These are phyloP conservation scores for Cotesia typhae DNA, from an alignment of 1,140 invertebrate genomes.

Conservation along the genomic window DNA sequence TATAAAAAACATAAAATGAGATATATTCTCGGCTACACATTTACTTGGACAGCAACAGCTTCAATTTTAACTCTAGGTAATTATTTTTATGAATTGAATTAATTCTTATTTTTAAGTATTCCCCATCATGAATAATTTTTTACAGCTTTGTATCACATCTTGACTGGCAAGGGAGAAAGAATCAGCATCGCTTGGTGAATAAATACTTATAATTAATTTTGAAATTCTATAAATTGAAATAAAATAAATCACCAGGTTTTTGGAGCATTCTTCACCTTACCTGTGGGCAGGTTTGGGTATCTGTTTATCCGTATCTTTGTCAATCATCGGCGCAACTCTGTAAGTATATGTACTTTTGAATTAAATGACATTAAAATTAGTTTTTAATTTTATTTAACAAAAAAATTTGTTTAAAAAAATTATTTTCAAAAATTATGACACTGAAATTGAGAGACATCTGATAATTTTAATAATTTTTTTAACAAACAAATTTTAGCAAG, in stretches of 20 bases:
- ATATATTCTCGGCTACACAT: constrained; percentile 73
- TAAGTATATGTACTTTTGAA: constrained; percentile 61
- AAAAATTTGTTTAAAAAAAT: no score
- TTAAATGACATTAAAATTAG: no score
- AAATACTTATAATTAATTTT: constrained; percentile 3
- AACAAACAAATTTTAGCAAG: no score
- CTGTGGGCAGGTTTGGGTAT: constrained; percentile 95
- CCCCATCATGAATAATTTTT: constrained; percentile 12
- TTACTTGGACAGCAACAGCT: constrained; percentile 67
- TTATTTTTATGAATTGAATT: no score
- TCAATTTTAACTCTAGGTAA: constrained; percentile 69
- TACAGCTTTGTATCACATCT: constrained; percentile 79
- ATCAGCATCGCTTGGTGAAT: constrained; percentile 87
- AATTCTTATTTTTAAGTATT: no score
- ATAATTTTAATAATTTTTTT: no score
- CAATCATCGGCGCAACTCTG: constrained; percentile 96
- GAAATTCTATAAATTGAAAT: background rate
- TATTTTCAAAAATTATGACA: no score
- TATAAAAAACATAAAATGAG: constrained; percentile 63
- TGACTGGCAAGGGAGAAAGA: constrained; percentile 88
- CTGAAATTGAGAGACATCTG: no score
- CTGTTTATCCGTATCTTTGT: constrained; percentile 90
- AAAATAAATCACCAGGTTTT: constrained; percentile 69
- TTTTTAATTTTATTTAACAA: no score
- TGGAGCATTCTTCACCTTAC: constrained; percentile 85